A percentile compares a stretch with the other conserved stretches of the same genome.
phyloP scores from a whole-genome alignment of 92 coral and sea anemone genomes.

The Palythoa heliodiscus region DNA sequence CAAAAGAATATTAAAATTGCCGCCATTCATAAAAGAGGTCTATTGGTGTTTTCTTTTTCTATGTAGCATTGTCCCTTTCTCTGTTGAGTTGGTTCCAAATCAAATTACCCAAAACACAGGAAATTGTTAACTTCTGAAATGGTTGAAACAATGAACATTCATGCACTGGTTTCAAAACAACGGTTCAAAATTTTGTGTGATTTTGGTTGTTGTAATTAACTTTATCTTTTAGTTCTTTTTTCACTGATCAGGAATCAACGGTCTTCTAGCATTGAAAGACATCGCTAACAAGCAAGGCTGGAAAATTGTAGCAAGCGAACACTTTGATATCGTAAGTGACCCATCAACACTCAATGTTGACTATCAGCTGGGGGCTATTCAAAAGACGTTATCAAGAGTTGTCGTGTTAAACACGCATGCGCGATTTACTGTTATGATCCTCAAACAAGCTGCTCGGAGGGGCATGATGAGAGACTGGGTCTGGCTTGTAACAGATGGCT shows the following conservation, averaged over 20 bases:
- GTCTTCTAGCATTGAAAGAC: conserved; percentile 63
- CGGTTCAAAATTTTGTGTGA: background rate
- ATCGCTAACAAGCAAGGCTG: conserved; percentile 67
- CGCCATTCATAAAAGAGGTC: no score
- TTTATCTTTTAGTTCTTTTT: background rate
- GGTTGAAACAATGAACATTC: no score
- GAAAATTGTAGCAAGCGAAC: conserved; percentile 70
- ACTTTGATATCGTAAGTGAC: conserved; percentile 56
- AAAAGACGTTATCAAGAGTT: conserved; percentile 50
- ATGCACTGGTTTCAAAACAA: no score
- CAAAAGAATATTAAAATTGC: no score
- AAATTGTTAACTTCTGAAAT: no score
- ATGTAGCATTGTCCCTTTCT: no score
- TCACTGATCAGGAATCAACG: conserved; percentile 55
- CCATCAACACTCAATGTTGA: conserved; percentile 48
- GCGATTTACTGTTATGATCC: conserved; percentile 60
- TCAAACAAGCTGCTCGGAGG: conserved; percentile 54
- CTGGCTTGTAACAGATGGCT: conserved; percentile 73
- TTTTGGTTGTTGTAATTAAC: background rate
- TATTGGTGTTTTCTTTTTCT: no score
- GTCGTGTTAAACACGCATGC: conserved; percentile 62
- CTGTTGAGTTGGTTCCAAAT: no score
- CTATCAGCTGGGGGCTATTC: conserved; percentile 51
- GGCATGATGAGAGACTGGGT: conserved; percentile 71
- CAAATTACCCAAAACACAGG: no score